phyloP scores from a whole-genome alignment of 2,797 vertebrate species.

The Sphenodon punctatus region DNA sequence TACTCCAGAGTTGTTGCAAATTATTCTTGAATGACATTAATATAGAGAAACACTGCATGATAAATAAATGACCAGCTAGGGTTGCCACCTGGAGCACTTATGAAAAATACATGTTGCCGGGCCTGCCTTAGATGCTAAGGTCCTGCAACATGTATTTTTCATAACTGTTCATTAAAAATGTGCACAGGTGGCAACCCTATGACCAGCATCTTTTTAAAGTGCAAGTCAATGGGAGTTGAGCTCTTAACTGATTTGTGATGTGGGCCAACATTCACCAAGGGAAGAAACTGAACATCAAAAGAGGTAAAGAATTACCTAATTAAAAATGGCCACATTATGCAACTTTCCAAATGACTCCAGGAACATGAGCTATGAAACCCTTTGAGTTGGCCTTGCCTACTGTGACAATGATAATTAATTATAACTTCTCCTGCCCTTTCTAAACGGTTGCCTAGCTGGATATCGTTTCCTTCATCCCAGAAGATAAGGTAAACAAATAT shows the following conservation, averaged over 20 bases:
- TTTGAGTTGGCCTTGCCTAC: background rate
- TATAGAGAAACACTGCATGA: background rate
- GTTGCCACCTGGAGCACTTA: too few species aligned
- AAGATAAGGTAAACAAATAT: background rate
- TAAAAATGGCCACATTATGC: background rate
- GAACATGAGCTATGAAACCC: background rate
- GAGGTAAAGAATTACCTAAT: background rate
- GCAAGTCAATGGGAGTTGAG: background rate
- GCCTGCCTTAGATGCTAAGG: too few species aligned
- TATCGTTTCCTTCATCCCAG: background rate
- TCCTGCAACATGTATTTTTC: too few species aligned
- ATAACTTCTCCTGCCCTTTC: background rate
- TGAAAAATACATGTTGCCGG: too few species aligned
- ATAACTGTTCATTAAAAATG: too few species aligned
- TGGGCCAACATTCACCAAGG: background rate
- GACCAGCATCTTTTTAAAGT: too few species aligned
- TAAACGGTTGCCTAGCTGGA: background rate
- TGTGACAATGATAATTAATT: background rate
- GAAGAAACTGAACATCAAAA: background rate
- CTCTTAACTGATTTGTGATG: background rate
- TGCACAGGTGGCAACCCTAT: too few species aligned
- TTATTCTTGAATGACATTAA: background rate
- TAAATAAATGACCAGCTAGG: background rate
- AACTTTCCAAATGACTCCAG: rapidly evolving
- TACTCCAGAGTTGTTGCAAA: background rate